Evolutionary conservation across 2,113 vertebrate species (phyloP).

Genomic region (Thermophis baileyi): DNA sequence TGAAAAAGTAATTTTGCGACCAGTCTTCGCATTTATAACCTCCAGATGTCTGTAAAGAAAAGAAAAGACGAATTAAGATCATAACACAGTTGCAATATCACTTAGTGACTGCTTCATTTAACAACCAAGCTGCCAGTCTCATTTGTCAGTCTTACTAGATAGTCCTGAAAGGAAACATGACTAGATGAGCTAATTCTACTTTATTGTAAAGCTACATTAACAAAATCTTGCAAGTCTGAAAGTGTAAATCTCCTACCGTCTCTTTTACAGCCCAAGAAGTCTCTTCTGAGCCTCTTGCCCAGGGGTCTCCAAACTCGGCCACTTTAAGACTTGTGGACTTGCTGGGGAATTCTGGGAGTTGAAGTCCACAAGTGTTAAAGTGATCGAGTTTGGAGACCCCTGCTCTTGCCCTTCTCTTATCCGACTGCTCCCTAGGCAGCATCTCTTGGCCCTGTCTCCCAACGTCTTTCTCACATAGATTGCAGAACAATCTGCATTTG

Average conservation of each 20-base stretch:
- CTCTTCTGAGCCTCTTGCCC: background rate
- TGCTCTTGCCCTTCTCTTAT: background rate
- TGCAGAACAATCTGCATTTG: background rate
- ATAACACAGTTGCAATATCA: background rate
- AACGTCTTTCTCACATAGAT: background rate
- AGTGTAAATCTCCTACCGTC: background rate
- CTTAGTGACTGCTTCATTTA: background rate
- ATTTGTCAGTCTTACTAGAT: background rate
- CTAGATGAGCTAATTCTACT: background rate
- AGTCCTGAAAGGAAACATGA: background rate
- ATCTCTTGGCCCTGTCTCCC: background rate
- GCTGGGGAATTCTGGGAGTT: too few relatives aligned
- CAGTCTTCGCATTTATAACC: background rate
- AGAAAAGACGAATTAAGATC: background rate
- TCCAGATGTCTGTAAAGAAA: background rate
- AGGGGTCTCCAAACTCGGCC: too few relatives aligned
- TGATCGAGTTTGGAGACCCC: too few relatives aligned
- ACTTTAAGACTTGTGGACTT: too few relatives aligned
- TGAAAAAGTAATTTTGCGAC: background rate
- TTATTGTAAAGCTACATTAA: background rate
- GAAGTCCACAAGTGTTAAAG: too few relatives aligned
- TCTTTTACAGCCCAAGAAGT: background rate
- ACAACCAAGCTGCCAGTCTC: background rate
- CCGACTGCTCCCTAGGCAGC: background rate
- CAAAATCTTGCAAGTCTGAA: background rate